Conservation (phyloP, 2,888 invertebrate species). For the Vesta saturnalis region DNA sequence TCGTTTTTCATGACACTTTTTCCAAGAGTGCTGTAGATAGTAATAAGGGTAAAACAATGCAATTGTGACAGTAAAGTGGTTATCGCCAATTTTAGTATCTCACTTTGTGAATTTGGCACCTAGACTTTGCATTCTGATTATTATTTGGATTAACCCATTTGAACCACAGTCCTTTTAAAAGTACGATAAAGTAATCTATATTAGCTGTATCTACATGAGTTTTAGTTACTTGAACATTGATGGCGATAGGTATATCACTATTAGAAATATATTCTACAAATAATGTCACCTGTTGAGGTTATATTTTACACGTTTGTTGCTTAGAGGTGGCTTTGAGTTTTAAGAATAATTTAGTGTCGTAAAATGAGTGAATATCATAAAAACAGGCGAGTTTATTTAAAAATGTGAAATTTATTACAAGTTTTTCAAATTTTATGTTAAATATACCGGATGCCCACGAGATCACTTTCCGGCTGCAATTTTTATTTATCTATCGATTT, state of each 20-base stretch:
- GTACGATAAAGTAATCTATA: background rate
- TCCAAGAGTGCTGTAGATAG: too few species aligned
- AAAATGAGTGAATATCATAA: background rate
- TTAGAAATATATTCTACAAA: background rate
- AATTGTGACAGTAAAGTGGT: too few species aligned
- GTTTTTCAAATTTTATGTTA: background rate
- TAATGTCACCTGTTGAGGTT: background rate
- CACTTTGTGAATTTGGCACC: too few species aligned
- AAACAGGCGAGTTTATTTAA: background rate
- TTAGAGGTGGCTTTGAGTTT: too few species aligned
- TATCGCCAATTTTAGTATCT: too few species aligned
- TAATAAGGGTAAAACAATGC: too few species aligned
- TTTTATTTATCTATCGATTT: too few species aligned
- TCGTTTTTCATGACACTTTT: too few species aligned
- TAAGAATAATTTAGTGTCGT: background rate
- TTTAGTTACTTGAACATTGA: background rate
- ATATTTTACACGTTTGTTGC: background rate
- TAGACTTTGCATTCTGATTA: too few species aligned
- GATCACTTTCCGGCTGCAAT: too few species aligned
- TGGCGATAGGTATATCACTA: background rate
- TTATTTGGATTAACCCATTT: too few species aligned
- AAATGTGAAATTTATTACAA: background rate
- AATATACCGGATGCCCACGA: background rate
- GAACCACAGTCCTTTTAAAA: background rate
- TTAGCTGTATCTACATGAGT: background rate